A percentile compares a stretch with the other conserved stretches of the same genome.
Conservation (phyloP, 37 sponge, comb jelly and placozoan species). For the Agelas oroides region DNA sequence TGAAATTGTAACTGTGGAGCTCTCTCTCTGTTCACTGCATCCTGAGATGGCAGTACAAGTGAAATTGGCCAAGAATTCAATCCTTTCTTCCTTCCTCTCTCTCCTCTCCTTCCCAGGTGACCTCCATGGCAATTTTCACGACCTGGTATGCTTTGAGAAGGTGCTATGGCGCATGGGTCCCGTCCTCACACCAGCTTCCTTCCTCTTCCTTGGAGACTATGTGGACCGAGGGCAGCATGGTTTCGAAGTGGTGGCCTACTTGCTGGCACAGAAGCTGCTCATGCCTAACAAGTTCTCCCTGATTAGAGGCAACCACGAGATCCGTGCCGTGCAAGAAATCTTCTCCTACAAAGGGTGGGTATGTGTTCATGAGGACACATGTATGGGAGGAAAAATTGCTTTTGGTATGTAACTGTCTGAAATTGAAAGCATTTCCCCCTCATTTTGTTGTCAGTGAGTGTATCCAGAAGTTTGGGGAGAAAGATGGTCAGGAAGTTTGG, state of each 20-base stretch:
- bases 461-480: constrained; percentile 89
- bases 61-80: no score
- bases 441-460: constrained; percentile 72
- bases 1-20: no score
- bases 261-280: constrained; percentile 94
- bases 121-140: constrained; percentile 96
- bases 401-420: no score
- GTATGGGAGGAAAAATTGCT: background rate
- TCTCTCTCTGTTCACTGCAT: no score
- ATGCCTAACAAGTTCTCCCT: constrained; percentile 88
- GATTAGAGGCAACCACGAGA: constrained; percentile 95
- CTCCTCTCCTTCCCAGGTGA: constrained; percentile 65
- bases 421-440: no score
- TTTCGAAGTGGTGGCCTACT: constrained; percentile 94
- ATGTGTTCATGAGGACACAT: background rate
- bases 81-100: no score
- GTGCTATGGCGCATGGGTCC: constrained; percentile 95
- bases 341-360: constrained; percentile 77
- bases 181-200: constrained; percentile 87
- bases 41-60: no score
- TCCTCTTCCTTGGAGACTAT: constrained; percentile 97
- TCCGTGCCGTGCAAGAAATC: constrained; percentile 81
- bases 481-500: constrained; percentile 86
- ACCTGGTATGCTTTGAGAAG: constrained; percentile 95
- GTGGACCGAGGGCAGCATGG: constrained; percentile 94